A percentile compares a stretch with the other conserved stretches of the same genome.
phyloP scores from a whole-genome alignment of 2,113 vertebrate genomes.

The Callorhinus ursinus region DNA sequence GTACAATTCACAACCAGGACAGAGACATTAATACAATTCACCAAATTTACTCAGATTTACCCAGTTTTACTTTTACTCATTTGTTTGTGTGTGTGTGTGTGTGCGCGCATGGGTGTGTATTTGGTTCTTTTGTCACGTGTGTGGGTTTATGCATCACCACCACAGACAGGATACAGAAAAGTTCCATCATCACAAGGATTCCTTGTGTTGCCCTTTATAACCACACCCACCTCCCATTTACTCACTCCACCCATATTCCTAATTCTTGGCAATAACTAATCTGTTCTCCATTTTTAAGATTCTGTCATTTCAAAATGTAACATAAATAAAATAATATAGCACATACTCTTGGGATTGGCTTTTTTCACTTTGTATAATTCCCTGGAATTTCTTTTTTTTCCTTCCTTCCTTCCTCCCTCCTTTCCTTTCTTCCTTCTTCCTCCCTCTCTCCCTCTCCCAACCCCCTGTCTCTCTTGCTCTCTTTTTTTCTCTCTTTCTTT shows the following conservation, averaged over 20 bases:
- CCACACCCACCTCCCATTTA: background rate
- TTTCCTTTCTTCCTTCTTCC: background rate
- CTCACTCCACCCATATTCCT: background rate
- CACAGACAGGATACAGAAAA: background rate
- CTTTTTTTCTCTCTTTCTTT: background rate
- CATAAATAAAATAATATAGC: background rate
- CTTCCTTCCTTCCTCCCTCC: background rate
- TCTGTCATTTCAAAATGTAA: constrained; percentile 22
- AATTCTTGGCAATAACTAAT: background rate
- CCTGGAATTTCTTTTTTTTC: background rate
- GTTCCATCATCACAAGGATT: background rate
- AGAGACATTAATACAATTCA: background rate
- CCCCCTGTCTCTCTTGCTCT: background rate
- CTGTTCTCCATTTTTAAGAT: background rate
- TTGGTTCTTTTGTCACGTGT: background rate
- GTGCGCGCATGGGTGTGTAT: background rate
- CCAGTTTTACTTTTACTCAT: background rate
- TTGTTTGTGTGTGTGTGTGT: background rate
- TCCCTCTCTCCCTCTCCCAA: background rate
- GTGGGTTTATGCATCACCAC: background rate
- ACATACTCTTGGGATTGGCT: background rate
- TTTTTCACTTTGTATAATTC: background rate
- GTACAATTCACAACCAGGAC: background rate
- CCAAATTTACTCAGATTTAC: background rate
- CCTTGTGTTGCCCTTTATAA: background rate